A percentile compares a stretch with the other conserved stretches of the same genome.
These are phyloP conservation scores for Euspilapteryx auroguttella DNA, from an alignment of 2,888 invertebrate species.

Conservation along the genomic window DNA sequence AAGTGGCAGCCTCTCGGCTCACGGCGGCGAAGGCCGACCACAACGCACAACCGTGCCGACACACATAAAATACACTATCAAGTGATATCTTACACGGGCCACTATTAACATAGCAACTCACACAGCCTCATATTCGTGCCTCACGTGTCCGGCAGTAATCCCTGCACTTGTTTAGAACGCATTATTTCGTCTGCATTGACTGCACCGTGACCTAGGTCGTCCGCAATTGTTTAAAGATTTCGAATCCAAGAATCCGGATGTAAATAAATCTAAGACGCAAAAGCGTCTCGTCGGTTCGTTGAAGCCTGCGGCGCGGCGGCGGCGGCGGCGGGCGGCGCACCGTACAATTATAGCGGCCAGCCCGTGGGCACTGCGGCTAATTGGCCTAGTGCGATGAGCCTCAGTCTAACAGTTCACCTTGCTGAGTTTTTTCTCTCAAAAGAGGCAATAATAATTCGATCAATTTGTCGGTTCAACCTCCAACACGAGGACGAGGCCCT, in stretches of 20 bases:
- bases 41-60: constrained; percentile 23
- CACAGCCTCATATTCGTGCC: too few relatives aligned
- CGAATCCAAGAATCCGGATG: constrained; percentile 40
- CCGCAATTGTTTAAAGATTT: constrained; percentile 4
- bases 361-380: constrained; percentile 36
- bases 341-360: constrained; percentile 41
- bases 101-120: too few relatives aligned
- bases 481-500: constrained; percentile 28
- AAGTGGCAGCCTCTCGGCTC: constrained; percentile 45
- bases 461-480: constrained; percentile 23
- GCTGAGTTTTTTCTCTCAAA: constrained; percentile 28
- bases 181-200: constrained; percentile 1
- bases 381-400: constrained; percentile 44
- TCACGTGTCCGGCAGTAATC: too few relatives aligned
- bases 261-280: constrained; percentile 46
- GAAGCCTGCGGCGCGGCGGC: constrained; percentile 18
- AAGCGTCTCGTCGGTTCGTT: constrained; percentile 17
- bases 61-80: too few relatives aligned
- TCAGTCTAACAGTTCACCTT: constrained; percentile 55
- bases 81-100: too few relatives aligned
- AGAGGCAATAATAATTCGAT: constrained; percentile 13
- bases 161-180: too few relatives aligned
- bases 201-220: constrained; percentile 3
- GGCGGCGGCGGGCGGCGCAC: too few relatives aligned
- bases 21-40: constrained; percentile 41